A percentile compares a stretch with the other conserved stretches of the same genome.
These are phyloP conservation scores for Heliconius hortense DNA, from an alignment of 2,888 invertebrate species.

Conservation along the genomic window DNA sequence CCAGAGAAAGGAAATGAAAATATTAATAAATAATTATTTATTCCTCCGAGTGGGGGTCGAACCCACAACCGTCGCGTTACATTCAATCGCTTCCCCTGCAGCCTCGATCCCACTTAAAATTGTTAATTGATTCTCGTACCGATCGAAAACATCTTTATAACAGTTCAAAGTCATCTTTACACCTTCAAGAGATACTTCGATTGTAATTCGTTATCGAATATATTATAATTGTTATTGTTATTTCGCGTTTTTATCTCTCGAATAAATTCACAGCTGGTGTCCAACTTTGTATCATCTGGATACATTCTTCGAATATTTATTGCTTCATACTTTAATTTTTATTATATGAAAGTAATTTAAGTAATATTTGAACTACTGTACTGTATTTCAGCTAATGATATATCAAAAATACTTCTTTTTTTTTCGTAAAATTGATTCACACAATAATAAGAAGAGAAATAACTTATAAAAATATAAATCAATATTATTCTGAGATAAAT, in stretches of 20 bases:
- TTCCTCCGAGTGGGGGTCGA: too few relatives aligned
- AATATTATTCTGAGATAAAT: not conserved
- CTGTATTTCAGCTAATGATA: not conserved
- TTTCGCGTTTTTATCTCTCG: constrained; percentile 16
- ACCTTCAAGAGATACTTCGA: not conserved
- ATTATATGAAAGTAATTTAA: not conserved
- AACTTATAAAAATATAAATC: not conserved
- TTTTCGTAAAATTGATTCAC: not conserved
- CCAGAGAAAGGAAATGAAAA: too few relatives aligned
- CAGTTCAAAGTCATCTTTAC: not conserved
- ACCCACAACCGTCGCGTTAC: too few relatives aligned
- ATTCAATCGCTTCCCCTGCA: too few relatives aligned
- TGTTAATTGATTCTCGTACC: constrained; percentile 17
- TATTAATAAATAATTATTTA: too few relatives aligned
- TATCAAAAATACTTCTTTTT: not conserved
- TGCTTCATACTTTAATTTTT: constrained; percentile 7
- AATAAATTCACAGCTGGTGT: constrained; percentile 22
- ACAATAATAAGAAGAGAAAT: not conserved
- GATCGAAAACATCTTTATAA: constrained; percentile 20
- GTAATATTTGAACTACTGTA: not conserved
- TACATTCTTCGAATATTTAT: constrained; percentile 1
- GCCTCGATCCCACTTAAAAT: not conserved
- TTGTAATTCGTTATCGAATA: constrained; percentile 13
- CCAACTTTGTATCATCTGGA: constrained; percentile 16
- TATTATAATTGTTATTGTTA: constrained; percentile 21